phyloP scores from a whole-genome alignment of 2,797 vertebrate species.

The Rhinophrynus dorsalis region DNA sequence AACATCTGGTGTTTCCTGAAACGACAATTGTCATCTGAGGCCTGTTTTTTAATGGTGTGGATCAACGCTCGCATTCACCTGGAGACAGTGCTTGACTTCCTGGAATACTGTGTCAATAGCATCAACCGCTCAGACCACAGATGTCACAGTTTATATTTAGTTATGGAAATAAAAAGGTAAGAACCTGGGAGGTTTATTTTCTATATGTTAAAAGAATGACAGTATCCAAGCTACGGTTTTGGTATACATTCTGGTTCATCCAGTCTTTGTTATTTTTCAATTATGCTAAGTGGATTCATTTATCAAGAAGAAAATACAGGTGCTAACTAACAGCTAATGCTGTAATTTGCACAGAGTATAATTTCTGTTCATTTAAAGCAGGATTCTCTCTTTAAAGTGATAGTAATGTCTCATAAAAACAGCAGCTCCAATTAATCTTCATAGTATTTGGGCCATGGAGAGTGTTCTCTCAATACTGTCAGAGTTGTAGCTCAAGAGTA shows the following conservation, averaged over 20 bases:
- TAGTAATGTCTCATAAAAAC: too few species aligned
- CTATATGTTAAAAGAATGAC: background rate
- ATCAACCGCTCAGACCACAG: conserved; percentile 19
- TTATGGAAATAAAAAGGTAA: background rate
- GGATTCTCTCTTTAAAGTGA: too few species aligned
- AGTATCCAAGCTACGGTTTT: background rate
- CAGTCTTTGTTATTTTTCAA: background rate
- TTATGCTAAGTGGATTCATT: background rate
- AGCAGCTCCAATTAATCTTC: too few species aligned
- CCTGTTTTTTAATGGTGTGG: background rate
- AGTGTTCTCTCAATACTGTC: too few species aligned
- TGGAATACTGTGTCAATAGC: background rate
- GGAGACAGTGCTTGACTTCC: conserved; percentile 21
- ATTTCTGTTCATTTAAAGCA: background rate
- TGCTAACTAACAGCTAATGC: background rate
- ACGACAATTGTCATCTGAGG: conserved; percentile 23
- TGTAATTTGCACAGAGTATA: background rate
- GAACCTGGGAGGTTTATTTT: background rate
- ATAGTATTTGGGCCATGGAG: too few species aligned
- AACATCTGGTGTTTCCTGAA: conserved; percentile 40
- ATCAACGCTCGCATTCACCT: conserved; percentile 21
- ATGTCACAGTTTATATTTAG: conserved; percentile 34
- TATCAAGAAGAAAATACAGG: conserved; percentile 5
- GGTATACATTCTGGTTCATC: background rate
- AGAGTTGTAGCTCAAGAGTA: too few species aligned